Evolutionary conservation across 2,888 invertebrate genomes (phyloP).

Genomic region (Agrochola litura): DNA sequence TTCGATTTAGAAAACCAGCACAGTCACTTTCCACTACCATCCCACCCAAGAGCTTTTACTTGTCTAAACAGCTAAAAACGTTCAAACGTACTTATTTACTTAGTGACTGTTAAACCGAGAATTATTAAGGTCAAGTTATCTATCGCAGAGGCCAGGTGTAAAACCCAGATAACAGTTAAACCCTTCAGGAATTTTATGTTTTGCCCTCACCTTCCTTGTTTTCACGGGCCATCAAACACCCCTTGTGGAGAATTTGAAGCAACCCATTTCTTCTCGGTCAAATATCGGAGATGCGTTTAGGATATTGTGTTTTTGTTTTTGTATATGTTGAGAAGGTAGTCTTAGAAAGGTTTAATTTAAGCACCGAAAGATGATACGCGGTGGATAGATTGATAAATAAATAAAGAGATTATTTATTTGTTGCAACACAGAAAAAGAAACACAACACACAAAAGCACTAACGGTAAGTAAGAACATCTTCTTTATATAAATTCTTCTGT

Average conservation of each 20-base stretch:
- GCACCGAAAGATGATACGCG: not conserved
- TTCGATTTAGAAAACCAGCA: slow-evolving; percentile 28
- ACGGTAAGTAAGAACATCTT: too few species aligned
- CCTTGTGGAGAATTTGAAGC: slow-evolving; percentile 54
- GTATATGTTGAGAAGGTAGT: not conserved
- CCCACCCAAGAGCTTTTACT: slow-evolving; percentile 35
- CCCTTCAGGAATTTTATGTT: slow-evolving; percentile 63
- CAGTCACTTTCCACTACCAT: slow-evolving; percentile 34
- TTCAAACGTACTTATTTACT: slow-evolving; percentile 51
- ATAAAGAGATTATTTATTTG: not conserved
- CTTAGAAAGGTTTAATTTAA: not conserved
- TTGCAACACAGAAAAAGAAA: too few species aligned
- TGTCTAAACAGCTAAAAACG: slow-evolving; percentile 44
- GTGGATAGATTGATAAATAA: not conserved
- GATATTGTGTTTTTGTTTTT: slow-evolving; percentile 44
- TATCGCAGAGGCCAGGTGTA: slow-evolving; percentile 62
- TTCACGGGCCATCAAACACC: slow-evolving; percentile 67
- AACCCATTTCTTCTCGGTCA: slow-evolving; percentile 46
- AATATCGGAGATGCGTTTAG: slow-evolving; percentile 47
- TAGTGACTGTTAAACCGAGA: slow-evolving; percentile 57
- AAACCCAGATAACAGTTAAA: slow-evolving; percentile 62
- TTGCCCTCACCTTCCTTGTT: slow-evolving; percentile 61
- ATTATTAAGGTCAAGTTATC: slow-evolving; percentile 62
- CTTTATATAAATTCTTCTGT: too few species aligned
- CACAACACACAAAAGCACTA: not conserved